phyloP scores from a whole-genome alignment of 2,113 vertebrate genomes.

The Pycnonotus jocosus region DNA sequence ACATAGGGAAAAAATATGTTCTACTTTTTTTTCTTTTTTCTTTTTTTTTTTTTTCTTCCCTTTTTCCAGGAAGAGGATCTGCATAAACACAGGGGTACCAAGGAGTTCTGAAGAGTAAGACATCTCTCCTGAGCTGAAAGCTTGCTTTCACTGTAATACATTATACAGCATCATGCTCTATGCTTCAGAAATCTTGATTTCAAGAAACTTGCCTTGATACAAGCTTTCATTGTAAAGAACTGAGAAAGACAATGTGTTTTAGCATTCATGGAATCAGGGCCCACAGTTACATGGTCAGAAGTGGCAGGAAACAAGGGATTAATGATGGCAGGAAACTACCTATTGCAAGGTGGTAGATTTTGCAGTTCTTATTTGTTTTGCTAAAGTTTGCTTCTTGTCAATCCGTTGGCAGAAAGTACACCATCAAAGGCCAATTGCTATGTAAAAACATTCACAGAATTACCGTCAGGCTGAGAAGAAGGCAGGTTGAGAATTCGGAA shows the following conservation, averaged over 20 bases:
- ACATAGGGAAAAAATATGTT: neutral
- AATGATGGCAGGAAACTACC: neutral
- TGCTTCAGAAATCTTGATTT: neutral
- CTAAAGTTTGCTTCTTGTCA: neutral
- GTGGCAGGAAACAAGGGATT: neutral
- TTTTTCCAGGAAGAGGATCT: neutral
- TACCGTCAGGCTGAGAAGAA: neutral
- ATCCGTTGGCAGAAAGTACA: neutral
- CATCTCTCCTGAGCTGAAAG: neutral
- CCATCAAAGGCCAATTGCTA: constrained; percentile 8
- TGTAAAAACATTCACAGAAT: neutral
- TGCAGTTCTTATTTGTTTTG: neutral
- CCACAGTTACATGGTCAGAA: neutral
- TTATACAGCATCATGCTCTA: neutral
- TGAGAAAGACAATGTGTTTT: neutral
- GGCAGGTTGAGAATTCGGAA: neutral
- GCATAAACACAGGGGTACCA: neutral
- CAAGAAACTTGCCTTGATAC: neutral
- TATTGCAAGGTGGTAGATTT: neutral
- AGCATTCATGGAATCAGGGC: neutral
- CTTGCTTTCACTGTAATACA: neutral
- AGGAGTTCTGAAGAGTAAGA: neutral
- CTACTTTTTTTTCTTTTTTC: neutral
- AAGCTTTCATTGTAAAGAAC: neutral
- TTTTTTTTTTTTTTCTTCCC: neutral